Base-by-base conservation (phyloP, 2,113 vertebrate species). In the Heterotilapia buettikoferi region DNA sequence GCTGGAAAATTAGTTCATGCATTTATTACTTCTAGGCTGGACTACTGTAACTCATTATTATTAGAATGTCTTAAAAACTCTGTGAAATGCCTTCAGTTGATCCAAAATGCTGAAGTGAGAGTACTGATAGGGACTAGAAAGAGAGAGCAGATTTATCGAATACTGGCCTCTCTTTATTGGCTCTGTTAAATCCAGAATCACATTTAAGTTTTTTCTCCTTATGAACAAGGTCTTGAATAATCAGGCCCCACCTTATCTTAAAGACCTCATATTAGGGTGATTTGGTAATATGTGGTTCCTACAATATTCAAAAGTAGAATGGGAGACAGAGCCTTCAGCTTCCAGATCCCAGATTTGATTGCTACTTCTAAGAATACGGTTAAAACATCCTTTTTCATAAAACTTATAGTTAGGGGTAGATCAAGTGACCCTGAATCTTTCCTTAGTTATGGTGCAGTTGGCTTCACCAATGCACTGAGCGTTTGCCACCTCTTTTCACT, bases 331-430 rank as follows among this genome's bases (percentile, higher is more conserved):
- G 59, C 18, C 2, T 1, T 66, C 18, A 66, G 31, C 31, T 36
- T 66, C 61, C 61, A 66, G 61, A 66, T 36, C 31, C 61, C 10
- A 66, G 18, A 36, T 36, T 66, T 66, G 31, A 66, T 66, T 66
- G 18, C 31, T 66, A 19, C 59, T 36, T 63, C 9, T 63, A 12
- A 63, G 31, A 63, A 36, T 63, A 36, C 2, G 56, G 24, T 59
- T 59, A 59, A 59, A 59, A 33, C 6, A 19, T 63, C 31, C 18
- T 66, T 66, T 66, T 66, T 66, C 61, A 36, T 66, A n/a, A 36
- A 66, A n/a, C 18, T 0, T 66, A n/a, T 36, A 36, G 31, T 66
- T 2, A 36, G 31, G 18, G 2, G 61, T 36, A 36, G 61, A 66
- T 66, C 31, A 66, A n/a, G 31, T 66, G 61, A 66, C 31, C 61